Percentiles rank a stretch among this genome's conserved stretches.
phyloP scores from a whole-genome alignment of 2,888 invertebrate genomes.

The Rotaria magnacalcarata region DNA sequence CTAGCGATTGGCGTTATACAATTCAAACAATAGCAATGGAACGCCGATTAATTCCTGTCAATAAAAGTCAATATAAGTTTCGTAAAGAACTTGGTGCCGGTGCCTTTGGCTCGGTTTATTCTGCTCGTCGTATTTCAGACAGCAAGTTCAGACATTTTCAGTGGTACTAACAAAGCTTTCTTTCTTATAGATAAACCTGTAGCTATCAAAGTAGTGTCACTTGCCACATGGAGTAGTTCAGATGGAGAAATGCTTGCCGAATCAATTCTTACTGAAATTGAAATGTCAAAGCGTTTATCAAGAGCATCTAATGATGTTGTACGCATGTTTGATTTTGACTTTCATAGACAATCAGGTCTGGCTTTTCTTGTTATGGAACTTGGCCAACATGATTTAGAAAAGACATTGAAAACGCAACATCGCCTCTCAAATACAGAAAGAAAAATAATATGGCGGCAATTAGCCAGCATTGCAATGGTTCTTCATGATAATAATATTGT shows the following conservation, averaged over 20 bases:
- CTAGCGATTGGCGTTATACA: not conserved
- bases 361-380: conserved; percentile 1
- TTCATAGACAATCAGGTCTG: not conserved
- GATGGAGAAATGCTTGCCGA: not conserved
- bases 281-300: not conserved
- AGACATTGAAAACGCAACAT: not conserved
- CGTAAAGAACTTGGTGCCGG: not conserved
- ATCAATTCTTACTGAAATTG: not conserved
- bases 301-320: not conserved
- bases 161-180: not conserved
- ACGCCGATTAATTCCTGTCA: not conserved
- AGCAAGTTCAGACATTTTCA: not conserved
- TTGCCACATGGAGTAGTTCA: not conserved
- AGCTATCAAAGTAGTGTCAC: not conserved
- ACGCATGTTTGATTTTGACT: not conserved
- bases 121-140: not conserved
- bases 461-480: not conserved
- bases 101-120: not conserved
- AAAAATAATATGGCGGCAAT: not conserved
- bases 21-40: not conserved
- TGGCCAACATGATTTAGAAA: not conserved
- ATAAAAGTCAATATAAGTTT: not conserved
- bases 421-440: not conserved
- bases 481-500: not conserved
- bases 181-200: not conserved